Evolutionary conservation across 2,888 invertebrate genomes (phyloP).

Genomic region (Choristoneura rosaceana): DNA sequence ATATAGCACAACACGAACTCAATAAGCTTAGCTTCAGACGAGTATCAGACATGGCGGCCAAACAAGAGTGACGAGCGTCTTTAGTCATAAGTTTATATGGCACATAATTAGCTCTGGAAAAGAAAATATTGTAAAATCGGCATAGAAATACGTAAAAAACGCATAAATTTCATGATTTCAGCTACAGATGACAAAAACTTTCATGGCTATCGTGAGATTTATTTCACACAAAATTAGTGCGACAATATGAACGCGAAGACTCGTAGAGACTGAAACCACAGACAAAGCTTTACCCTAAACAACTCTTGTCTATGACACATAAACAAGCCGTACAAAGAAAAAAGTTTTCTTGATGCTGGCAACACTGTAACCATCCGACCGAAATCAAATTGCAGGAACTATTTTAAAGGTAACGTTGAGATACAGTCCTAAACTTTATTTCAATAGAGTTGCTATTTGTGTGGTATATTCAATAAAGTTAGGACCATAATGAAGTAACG

Average conservation of each 20-base stretch:
- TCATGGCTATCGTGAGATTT: constrained; percentile 63
- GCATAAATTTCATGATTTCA: constrained; percentile 71
- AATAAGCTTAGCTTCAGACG: constrained; percentile 77
- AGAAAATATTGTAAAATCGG: constrained; percentile 76
- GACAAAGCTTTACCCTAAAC: constrained; percentile 22
- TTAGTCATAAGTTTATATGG: constrained; percentile 66
- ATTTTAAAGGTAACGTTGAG: neutral
- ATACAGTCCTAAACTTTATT: neutral
- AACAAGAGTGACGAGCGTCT: constrained; percentile 80
- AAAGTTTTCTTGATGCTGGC: neutral
- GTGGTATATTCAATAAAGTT: too few relatives aligned
- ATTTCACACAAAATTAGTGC: constrained; percentile 44
- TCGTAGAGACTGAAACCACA: constrained; percentile 42
- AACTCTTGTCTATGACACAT: constrained; percentile 24
- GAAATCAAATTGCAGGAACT: neutral
- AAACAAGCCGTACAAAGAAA: neutral
- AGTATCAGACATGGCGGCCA: constrained; percentile 79
- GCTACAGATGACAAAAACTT: constrained; percentile 70
- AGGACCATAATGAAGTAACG: too few relatives aligned
- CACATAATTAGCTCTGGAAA: constrained; percentile 68
- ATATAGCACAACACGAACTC: constrained; percentile 85
- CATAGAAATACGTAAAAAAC: constrained; percentile 68
- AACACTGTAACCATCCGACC: neutral
- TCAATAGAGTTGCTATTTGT: too few relatives aligned
- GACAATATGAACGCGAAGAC: constrained; percentile 38